Conservation (phyloP, 2,797 vertebrate genomes). For the Hoplostethus mediterraneus region DNA sequence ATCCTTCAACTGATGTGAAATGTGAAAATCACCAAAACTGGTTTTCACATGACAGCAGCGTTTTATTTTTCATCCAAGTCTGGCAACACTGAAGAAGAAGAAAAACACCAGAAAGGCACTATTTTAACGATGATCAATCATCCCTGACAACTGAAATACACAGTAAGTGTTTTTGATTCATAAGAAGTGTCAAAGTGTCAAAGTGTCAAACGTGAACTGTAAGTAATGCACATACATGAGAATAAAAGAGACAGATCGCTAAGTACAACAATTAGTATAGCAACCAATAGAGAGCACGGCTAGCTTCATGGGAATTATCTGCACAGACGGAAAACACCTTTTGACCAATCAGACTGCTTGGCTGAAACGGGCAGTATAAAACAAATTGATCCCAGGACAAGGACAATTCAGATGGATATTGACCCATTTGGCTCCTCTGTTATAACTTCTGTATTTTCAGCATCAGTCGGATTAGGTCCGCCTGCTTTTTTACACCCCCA, state of each 20-base stretch:
- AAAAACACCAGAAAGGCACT: too few relatives aligned
- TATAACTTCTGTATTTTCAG: slow-evolving; percentile 53
- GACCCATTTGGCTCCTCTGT: slow-evolving; percentile 16
- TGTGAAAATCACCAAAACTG: too few relatives aligned
- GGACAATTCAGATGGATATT: neutral
- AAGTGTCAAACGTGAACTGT: too few relatives aligned
- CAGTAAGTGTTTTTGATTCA: too few relatives aligned
- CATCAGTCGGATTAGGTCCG: slow-evolving; percentile 30
- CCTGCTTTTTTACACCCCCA: slow-evolving; percentile 21
- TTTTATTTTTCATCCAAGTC: too few relatives aligned
- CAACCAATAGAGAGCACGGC: neutral
- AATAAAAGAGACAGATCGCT: neutral
- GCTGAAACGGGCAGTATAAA: neutral
- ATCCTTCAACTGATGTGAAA: too few relatives aligned
- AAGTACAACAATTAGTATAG: neutral
- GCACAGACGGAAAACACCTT: neutral
- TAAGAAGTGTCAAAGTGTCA: too few relatives aligned
- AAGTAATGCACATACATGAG: neutral
- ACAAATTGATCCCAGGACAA: neutral
- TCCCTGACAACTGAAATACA: too few relatives aligned
- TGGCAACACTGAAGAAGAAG: too few relatives aligned
- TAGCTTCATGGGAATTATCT: neutral
- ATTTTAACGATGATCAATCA: too few relatives aligned
- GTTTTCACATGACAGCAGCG: too few relatives aligned
- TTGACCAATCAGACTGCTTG: neutral